A percentile compares a stretch with the other conserved stretches of the same genome.
Evolutionary conservation across 2,113 vertebrate species (phyloP).

Genomic region (Scomber scombrus): DNA sequence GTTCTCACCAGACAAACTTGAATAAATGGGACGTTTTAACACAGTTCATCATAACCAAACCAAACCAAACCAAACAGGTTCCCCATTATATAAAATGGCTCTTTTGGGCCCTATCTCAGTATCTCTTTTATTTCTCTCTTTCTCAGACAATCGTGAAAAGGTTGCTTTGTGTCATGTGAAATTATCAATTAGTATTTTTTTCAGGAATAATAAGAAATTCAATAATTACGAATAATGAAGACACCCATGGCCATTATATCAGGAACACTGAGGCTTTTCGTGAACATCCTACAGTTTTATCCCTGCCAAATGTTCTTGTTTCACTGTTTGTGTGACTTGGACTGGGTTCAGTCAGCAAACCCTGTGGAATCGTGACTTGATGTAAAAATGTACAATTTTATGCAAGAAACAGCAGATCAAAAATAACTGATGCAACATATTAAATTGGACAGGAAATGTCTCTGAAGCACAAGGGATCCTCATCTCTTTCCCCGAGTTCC

Average conservation of each 20-base stretch:
- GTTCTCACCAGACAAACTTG: neutral
- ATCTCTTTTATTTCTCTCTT: neutral
- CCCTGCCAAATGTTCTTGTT: conserved; percentile 39
- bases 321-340: conserved; percentile 40
- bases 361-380: conserved; percentile 59
- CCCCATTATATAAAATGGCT: neutral
- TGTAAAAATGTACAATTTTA: conserved; percentile 68
- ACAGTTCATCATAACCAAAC: neutral
- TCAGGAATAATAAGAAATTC: conserved; percentile 16
- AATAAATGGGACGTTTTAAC: neutral
- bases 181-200: conserved; percentile 57
- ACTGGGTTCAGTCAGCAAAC: conserved; percentile 52
- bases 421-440: conserved; percentile 83
- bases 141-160: conserved; percentile 12
- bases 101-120: neutral
- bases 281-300: conserved; percentile 33
- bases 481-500: conserved; percentile 34
- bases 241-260: conserved; percentile 41
- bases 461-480: conserved; percentile 74
- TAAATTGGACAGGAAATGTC: conserved; percentile 80
- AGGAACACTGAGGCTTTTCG: conserved; percentile 31
- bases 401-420: conserved; percentile 74
- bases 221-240: conserved; percentile 57
- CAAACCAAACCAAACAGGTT: neutral
- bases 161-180: conserved; percentile 9